A percentile compares a stretch with the other conserved stretches of the same genome.
Evolutionary conservation across 1,140 invertebrate species (phyloP).

Genomic region (Orussus abietinus): DNA sequence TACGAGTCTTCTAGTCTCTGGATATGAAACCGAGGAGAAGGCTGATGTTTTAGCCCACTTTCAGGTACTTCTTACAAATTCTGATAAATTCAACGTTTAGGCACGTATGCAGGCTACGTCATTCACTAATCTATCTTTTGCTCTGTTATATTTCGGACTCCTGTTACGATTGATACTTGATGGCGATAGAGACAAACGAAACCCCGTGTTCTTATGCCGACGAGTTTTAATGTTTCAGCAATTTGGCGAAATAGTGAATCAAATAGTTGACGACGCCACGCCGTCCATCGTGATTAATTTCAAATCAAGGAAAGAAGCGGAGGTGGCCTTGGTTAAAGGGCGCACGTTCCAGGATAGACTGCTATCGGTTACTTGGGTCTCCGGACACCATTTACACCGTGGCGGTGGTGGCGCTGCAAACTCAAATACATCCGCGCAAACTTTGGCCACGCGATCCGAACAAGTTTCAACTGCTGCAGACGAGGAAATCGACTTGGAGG

Average conservation of each 20-base stretch:
- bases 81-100: no score
- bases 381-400: slow-evolving; percentile 47
- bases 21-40: slow-evolving; percentile 70
- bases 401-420: slow-evolving; percentile 32
- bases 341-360: slow-evolving; percentile 61
- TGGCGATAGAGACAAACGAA: no score
- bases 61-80: no score
- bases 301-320: slow-evolving; percentile 70
- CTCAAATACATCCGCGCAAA: slow-evolving; percentile 28
- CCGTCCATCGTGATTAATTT: slow-evolving; percentile 69
- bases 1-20: slow-evolving; percentile 73
- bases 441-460: slow-evolving; percentile 34
- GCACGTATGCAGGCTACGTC: no score
- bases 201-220: slow-evolving; percentile 2
- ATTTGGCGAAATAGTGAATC: slow-evolving; percentile 69
- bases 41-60: slow-evolving; percentile 68
- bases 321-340: slow-evolving; percentile 64
- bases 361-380: slow-evolving; percentile 51
- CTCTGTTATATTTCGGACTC: no score
- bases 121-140: no score
- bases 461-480: slow-evolving; percentile 39
- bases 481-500: slow-evolving; percentile 50
- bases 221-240: slow-evolving; percentile 55
- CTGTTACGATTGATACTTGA: no score
- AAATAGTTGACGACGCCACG: slow-evolving; percentile 62